Evolutionary conservation across 1,140 invertebrate species (phyloP).

Genomic region (Charaxes varanes): DNA sequence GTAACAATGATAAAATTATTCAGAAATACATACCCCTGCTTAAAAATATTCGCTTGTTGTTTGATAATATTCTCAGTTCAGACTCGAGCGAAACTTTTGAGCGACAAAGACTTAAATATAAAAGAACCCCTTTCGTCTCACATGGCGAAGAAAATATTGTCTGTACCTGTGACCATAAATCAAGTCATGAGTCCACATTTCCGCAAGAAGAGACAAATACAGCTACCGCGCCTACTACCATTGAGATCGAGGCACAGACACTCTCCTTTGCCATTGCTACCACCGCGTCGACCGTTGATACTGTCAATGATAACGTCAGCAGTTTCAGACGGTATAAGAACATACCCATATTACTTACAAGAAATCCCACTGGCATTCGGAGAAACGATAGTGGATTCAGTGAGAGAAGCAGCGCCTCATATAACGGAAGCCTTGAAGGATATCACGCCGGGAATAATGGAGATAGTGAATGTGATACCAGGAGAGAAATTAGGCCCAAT

Average conservation of each 20-base stretch:
- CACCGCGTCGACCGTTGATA: slow-evolving; percentile 50
- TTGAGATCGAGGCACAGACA: slow-evolving; percentile 31
- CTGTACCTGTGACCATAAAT: slow-evolving; percentile 31
- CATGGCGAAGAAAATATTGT: slow-evolving; percentile 22
- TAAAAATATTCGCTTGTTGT: slow-evolving; percentile 51
- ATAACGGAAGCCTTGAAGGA: slow-evolving; percentile 56
- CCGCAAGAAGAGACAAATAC: slow-evolving; percentile 50
- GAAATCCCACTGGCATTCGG: slow-evolving; percentile 62
- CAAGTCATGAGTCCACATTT: slow-evolving; percentile 19
- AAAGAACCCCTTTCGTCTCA: slow-evolving; percentile 22
- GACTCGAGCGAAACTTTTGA: slow-evolving; percentile 36
- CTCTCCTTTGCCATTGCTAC: slow-evolving; percentile 37
- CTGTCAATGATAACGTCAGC: slow-evolving; percentile 56
- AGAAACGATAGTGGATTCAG: slow-evolving; percentile 59
- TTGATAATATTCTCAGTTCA: slow-evolving; percentile 54
- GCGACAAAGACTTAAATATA: slow-evolving; percentile 25
- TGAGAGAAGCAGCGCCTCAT: slow-evolving; percentile 59
- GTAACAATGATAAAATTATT: slow-evolving; percentile 39
- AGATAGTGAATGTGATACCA: slow-evolving; percentile 58
- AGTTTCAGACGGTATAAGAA: slow-evolving; percentile 58
- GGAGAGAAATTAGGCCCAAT: slow-evolving; percentile 37
- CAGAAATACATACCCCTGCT: slow-evolving; percentile 54
- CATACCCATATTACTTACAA: slow-evolving; percentile 63
- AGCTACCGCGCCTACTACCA: slow-evolving; percentile 39
- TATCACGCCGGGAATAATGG: slow-evolving; percentile 59